A percentile compares a stretch with the other conserved stretches of the same genome.
These are phyloP conservation scores for Parthenolecanium corni DNA, from an alignment of 2,888 invertebrate species.

Conservation along the genomic window DNA sequence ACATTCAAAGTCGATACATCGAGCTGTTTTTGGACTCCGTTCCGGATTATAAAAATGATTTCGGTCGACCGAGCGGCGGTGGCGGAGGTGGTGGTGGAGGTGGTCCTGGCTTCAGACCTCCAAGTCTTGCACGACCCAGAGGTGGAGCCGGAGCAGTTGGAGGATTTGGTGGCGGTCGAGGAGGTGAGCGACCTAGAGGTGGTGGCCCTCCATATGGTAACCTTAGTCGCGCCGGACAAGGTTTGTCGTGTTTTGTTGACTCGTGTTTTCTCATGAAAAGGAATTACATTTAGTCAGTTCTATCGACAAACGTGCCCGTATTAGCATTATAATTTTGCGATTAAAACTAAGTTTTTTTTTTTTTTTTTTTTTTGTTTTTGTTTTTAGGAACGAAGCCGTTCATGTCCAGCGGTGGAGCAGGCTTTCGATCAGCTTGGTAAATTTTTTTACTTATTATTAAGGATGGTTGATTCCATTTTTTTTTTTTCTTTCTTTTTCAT, in stretches of 20 bases:
- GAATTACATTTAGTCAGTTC: not conserved
- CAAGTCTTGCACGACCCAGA: slow-evolving; percentile 30
- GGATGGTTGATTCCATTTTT: too few relatives aligned
- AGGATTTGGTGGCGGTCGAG: slow-evolving; percentile 28
- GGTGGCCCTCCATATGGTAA: slow-evolving; percentile 29
- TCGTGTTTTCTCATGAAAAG: too few relatives aligned
- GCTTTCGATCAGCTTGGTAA: slow-evolving; percentile 4
- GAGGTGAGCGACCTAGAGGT: slow-evolving; percentile 28
- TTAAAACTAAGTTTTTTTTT: not conserved
- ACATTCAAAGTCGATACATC: slow-evolving; percentile 88
- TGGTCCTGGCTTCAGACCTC: slow-evolving; percentile 22
- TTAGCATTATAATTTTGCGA: not conserved
- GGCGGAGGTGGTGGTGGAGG: slow-evolving; percentile 26
- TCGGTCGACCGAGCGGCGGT: slow-evolving; percentile 37
- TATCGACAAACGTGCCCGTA: not conserved
- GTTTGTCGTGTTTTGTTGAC: slow-evolving; percentile 1
- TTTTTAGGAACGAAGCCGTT: slow-evolving; percentile 14
- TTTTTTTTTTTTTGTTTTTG: not conserved
- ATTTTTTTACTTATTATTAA: too few relatives aligned
- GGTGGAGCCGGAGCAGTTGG: slow-evolving; percentile 35
- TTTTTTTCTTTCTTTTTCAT: too few relatives aligned
- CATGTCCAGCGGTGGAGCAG: slow-evolving; percentile 18
- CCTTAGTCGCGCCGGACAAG: slow-evolving; percentile 7
- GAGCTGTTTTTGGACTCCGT: slow-evolving; percentile 61
- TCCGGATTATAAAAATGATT: slow-evolving; percentile 43